phyloP scores from a whole-genome alignment of 2,797 vertebrate genomes.

The Enteromius unitaeniatus region DNA sequence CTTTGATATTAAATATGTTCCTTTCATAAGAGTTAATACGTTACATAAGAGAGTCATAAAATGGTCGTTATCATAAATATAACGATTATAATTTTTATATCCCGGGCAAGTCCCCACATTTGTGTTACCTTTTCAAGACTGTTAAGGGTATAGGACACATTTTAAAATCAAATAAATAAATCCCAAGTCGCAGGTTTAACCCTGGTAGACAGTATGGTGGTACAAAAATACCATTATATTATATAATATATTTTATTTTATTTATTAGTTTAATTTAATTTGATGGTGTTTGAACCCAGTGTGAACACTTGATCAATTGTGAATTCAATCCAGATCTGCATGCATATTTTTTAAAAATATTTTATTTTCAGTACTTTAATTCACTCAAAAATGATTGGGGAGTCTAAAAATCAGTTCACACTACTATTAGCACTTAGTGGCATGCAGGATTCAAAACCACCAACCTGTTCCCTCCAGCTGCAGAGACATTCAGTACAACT shows the following conservation, averaged over 20 bases:
- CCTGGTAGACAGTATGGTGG: not conserved
- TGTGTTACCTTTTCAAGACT: not conserved
- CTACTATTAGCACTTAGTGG: not conserved
- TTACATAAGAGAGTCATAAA: not conserved
- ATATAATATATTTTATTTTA: no score
- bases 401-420: not conserved
- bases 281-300: not conserved
- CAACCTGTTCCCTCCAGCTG: not conserved
- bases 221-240: not conserved
- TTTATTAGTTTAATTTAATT: no score
- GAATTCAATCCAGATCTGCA: not conserved
- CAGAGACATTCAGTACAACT: not conserved
- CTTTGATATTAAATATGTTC: not conserved
- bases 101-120: no score
- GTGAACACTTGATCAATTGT: not conserved
- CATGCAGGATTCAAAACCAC: conserved; percentile 3
- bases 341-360: no score
- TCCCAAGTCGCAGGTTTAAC: not conserved
- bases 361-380: not conserved
- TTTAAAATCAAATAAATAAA: not conserved
- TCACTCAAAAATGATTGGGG: not conserved
- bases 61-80: not conserved
- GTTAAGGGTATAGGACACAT: not conserved
- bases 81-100: not conserved
- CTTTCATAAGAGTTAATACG: not conserved